Evolutionary conservation across 2,888 invertebrate genomes (phyloP).

Genomic region (Carpatolechia fugitivella): DNA sequence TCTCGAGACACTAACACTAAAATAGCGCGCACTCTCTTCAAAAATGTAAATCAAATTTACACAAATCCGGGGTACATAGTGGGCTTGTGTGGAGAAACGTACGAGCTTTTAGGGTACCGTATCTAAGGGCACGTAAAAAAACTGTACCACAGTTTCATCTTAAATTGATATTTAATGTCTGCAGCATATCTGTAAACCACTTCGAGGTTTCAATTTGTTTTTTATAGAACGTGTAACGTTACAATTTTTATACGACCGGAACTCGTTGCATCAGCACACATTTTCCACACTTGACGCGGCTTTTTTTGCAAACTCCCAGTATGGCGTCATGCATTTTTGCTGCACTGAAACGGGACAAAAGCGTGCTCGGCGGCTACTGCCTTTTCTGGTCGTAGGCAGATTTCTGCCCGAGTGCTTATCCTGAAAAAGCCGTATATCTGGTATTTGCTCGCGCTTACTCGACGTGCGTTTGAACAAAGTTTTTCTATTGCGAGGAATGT

Average conservation of each 20-base stretch:
- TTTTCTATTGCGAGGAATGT: not conserved
- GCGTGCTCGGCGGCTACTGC: conserved; percentile 3
- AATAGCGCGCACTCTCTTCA: conserved; percentile 8
- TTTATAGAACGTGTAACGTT: no score
- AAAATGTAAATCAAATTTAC: conserved; percentile 19
- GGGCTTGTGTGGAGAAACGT: conserved; percentile 5
- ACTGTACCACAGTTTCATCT: no score
- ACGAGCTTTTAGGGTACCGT: conserved; percentile 1
- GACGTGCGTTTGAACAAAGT: not conserved
- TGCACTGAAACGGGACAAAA: conserved; percentile 9
- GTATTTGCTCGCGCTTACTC: not conserved
- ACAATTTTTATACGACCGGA: not conserved
- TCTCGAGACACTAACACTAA: conserved; percentile 2
- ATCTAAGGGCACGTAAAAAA: not conserved
- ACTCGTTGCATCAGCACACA: not conserved
- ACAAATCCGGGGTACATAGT: conserved; percentile 13
- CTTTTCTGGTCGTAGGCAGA: conserved; percentile 6
- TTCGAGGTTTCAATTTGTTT: no score
- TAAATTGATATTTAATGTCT: no score
- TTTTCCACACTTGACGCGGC: not conserved
- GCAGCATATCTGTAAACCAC: no score
- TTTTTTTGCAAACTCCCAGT: conserved; percentile 1
- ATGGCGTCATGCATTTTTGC: conserved; percentile 7
- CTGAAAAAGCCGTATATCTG: not conserved
- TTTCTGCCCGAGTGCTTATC: conserved; percentile 1